Conservation (phyloP, 2,113 vertebrate genomes). For the Ageneiosus marmoratus region DNA sequence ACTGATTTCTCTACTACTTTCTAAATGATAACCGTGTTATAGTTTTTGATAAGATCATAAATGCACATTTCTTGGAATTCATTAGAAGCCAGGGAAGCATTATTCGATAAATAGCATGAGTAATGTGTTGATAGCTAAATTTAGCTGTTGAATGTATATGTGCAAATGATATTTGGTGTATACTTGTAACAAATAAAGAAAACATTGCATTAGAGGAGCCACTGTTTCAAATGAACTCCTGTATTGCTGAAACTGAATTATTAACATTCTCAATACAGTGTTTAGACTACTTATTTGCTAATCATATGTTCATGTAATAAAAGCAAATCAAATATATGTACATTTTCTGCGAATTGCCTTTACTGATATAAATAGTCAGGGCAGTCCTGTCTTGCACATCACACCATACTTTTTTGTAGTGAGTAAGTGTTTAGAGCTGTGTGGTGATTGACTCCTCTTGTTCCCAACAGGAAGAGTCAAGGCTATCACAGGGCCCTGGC, state of each 20-base stretch:
- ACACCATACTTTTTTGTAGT: not conserved
- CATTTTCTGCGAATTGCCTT: constrained; percentile 2
- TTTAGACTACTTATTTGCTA: constrained; percentile 50
- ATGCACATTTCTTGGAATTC: not conserved
- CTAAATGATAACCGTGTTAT: not conserved
- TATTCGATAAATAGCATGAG: not conserved
- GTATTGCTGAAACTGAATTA: constrained; percentile 46
- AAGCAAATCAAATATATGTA: constrained; percentile 37
- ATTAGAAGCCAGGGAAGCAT: constrained; percentile 18
- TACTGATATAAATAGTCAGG: constrained; percentile 1
- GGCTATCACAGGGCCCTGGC: constrained; percentile 81
- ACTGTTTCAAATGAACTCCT: constrained; percentile 4
- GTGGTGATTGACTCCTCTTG: constrained; percentile 86
- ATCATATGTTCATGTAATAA: constrained; percentile 37
- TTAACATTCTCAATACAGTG: constrained; percentile 37
- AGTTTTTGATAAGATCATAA: not conserved
- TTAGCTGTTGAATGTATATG: not conserved
- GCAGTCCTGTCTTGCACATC: not conserved
- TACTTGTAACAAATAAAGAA: constrained; percentile 25
- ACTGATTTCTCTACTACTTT: not conserved
- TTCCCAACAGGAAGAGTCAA: constrained; percentile 79
- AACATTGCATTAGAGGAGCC: constrained; percentile 22
- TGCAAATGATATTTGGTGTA: constrained; percentile 26
- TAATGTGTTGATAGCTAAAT: not conserved
- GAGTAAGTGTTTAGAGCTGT: constrained; percentile 73